A percentile compares a stretch with the other conserved stretches of the same genome.
phyloP scores from a whole-genome alignment of 2,888 invertebrate species.

The Nomada ferruginata region DNA sequence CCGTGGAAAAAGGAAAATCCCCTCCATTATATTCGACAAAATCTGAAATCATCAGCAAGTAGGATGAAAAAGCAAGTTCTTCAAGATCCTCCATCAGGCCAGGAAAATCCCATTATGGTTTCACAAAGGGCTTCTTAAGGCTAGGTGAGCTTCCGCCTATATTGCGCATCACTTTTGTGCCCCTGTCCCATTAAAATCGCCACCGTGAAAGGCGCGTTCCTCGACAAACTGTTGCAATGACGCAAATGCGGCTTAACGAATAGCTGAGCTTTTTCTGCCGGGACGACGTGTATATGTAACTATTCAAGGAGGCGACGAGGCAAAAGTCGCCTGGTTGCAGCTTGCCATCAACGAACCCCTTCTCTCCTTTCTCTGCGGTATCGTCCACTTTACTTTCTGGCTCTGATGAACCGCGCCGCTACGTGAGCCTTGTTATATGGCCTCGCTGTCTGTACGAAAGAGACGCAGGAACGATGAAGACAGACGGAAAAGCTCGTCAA shows the following conservation, averaged over 20 bases:
- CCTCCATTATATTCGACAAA: neutral
- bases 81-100: neutral
- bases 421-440: slow-evolving; percentile 69
- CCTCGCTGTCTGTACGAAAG: slow-evolving; percentile 36
- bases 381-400: slow-evolving; percentile 55
- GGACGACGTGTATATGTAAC: slow-evolving; percentile 25
- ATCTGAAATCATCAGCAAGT: neutral
- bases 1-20: too few relatives aligned
- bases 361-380: slow-evolving; percentile 61
- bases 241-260: slow-evolving; percentile 78
- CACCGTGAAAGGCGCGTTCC: neutral
- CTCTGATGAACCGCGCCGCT: slow-evolving; percentile 69
- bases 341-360: slow-evolving; percentile 15
- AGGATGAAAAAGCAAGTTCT: neutral
- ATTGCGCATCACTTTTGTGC: neutral
- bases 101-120: neutral
- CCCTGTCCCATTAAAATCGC: neutral
- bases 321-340: slow-evolving; percentile 35
- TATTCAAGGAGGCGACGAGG: slow-evolving; percentile 28
- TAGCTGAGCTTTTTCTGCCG: slow-evolving; percentile 78
- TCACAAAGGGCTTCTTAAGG: slow-evolving; percentile 3
- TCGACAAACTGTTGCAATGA: neutral
- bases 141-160: neutral
- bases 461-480: slow-evolving; percentile 62
- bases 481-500: slow-evolving; percentile 67